Evolutionary conservation across 1,140 invertebrate genomes (phyloP), one percentile per base, ranked within the genome.

Genomic region (Sycophaga agraensis): DNA sequence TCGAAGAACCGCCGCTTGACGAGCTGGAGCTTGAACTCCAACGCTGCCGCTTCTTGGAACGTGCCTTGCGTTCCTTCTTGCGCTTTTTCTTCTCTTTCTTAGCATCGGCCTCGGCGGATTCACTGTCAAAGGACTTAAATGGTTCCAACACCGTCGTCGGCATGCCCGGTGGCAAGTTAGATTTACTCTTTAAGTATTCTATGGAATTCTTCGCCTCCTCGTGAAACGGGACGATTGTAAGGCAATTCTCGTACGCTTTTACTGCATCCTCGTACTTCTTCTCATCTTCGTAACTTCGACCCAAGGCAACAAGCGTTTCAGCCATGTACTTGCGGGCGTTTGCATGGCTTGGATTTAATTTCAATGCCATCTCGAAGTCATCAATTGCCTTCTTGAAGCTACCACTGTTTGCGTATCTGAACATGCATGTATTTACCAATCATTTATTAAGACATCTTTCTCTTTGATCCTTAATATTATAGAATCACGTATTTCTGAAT

Each of bases 321-420:
- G 91, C 90, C 84, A 96, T 88, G 80, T 97, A 98, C 78, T 96
- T 96, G 51, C 91, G 86, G 39, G 94, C 95, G 84, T 98, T 97
- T n/a, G 87, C 87, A 82, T 98, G 94, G 58, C 87, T 91, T 17
- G 89, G 89, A 81, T 97, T 95, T 16, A 93, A 74, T 73, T 91
- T 89, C 28, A 97, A 80, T 2, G 94, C 95, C 28, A 87, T 88
- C 80, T 96, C 93, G 83, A 98, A 97, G 81, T 97, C 94, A 70
- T 94, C 91, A 68, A 97, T 91, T 4, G 94, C 96, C 74, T 93
- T 94, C 68, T 91, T 88, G 79, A 94, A 97, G 72, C 88, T 94
- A 43, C 93, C 93, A 76, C 91, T 93, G 73, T 98, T 97, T 11
- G 94, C 95, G 82, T 93, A 96, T 63, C 87, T 88, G 68, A 39